These are phyloP conservation scores for Laterallus jamaicensis DNA, from an alignment of 2,113 vertebrate species.

Conservation along the genomic window DNA sequence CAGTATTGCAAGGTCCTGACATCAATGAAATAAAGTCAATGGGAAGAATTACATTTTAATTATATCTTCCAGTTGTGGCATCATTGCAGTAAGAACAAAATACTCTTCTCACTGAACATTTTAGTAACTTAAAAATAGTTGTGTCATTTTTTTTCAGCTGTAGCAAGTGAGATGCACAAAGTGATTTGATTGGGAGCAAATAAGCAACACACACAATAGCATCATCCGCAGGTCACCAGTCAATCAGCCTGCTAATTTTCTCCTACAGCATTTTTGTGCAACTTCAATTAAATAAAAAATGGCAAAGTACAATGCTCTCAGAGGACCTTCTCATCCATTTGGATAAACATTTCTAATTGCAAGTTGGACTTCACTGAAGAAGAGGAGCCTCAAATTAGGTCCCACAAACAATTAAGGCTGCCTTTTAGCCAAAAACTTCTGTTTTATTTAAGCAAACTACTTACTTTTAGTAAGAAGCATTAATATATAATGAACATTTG, in stretches of 20 bases:
- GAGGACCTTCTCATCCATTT: constrained; percentile 20
- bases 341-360: not conserved
- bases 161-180: not conserved
- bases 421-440: constrained; percentile 47
- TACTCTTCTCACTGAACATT: not conserved
- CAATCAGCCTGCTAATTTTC: not conserved
- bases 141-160: not conserved
- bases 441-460: constrained; percentile 38
- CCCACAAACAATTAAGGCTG: constrained; percentile 38
- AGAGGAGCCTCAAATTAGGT: constrained; percentile 40
- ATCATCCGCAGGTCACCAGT: not conserved
- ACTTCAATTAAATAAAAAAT: constrained; percentile 9
- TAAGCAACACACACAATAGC: not conserved
- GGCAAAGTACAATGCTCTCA: not conserved
- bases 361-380: not conserved
- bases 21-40: not conserved
- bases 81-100: not conserved
- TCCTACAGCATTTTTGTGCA: not conserved
- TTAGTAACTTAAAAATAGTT: not conserved
- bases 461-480: constrained; percentile 49
- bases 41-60: not conserved
- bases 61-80: not conserved
- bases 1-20: constrained; percentile 14
- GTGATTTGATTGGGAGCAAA: not conserved
- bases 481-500: constrained; percentile 15